Evolutionary conservation across 2,888 invertebrate genomes (phyloP), one percentile per base, ranked within the genome.

Genomic region (Stramonita haemastoma): DNA sequence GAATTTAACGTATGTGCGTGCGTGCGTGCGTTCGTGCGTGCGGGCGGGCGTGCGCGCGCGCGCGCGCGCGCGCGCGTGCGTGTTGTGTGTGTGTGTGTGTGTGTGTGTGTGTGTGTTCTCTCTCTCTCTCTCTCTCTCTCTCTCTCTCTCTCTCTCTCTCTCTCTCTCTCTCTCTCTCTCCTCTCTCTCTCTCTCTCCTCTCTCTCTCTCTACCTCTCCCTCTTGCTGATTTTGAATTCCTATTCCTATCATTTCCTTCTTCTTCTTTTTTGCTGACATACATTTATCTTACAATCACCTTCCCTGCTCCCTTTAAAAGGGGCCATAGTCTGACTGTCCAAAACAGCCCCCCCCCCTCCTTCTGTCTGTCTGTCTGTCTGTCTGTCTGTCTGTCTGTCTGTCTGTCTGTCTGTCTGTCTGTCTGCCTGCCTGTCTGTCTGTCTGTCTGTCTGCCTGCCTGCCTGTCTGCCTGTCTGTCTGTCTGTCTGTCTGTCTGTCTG

Each of bases 121-220:
- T 79, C 79, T 79, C 34, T 79, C 77, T 77, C 77, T 77, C 77
- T 77, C 77, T 29, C 77, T 77, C 17, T 29, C 77, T 77, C 32
- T 77, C 77, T 77, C 32, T 22, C 70, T 22, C 73, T 73, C 73
- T 73, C 73, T n/a, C 29, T 73, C 73, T 73, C n/a, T 73, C 73
- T 73, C 11, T n/a, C 73, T 73, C 73, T 73, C 73, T 73, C 73
- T 73, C 73, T 26, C 11, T 11, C 11, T 11, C 26, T n/a, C 29
- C n/a, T n/a, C 29, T 11, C 73, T n/a, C 29, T n/a, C 73, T 73
- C 73, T 73, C n/a, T 73, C 73, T 73, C 73, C 26, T n/a, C 73
- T 73, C n/a, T 73, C 22, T 73, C 26, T 66, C 66, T 66, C 66
- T 66, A 4, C 13, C 66, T 66, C 66, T 66, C 66, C 13, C 26